Evolutionary conservation across 2,888 invertebrate species (phyloP).

Genomic region (Eumacrocentrus americanus): DNA sequence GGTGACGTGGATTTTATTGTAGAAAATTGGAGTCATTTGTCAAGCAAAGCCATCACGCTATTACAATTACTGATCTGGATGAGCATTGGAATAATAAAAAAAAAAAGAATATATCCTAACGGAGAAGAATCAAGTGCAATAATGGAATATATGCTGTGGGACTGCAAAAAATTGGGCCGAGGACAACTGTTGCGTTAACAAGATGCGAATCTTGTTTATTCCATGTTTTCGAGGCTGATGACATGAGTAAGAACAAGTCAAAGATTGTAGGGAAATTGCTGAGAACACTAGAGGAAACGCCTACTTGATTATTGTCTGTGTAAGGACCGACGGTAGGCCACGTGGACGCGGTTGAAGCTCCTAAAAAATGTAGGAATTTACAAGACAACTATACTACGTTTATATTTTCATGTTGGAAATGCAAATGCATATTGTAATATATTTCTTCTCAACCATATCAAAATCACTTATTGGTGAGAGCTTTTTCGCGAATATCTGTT

Average conservation of each 20-base stretch:
- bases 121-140: no score
- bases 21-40: background rate
- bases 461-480: no score
- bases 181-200: slow-evolving; percentile 24
- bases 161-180: background rate
- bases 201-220: background rate
- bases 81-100: no score
- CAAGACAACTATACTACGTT: no score
- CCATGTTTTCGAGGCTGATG: no score
- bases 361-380: slow-evolving; percentile 49
- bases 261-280: background rate
- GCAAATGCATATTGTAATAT: no score
- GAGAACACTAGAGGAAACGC: background rate
- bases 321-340: slow-evolving; percentile 45
- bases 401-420: no score
- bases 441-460: no score
- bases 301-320: background rate
- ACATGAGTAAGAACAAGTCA: no score
- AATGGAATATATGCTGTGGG: background rate
- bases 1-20: background rate
- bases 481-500: no score
- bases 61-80: no score
- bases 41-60: background rate
- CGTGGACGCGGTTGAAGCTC: slow-evolving; percentile 52
- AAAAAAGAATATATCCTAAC: no score